Percentiles rank a stretch among this genome's conserved stretches.
Conservation (phyloP, 2,113 vertebrate genomes). For the Pantherophis guttatus region DNA sequence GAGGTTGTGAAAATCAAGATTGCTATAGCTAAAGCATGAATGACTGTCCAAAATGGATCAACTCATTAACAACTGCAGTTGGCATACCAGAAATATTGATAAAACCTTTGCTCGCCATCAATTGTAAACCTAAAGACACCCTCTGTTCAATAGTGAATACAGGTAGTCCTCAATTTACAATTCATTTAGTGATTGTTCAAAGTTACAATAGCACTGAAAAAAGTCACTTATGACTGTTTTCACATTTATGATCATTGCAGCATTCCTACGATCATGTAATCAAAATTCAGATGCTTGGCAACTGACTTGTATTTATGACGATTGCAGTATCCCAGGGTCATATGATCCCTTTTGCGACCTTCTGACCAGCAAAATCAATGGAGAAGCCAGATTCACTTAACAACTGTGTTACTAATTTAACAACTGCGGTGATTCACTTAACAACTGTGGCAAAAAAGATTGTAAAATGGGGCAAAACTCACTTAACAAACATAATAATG, state of each 20-base stretch:
- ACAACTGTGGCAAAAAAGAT: neutral
- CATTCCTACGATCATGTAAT: neutral
- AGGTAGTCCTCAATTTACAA: neutral
- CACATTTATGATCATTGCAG: neutral
- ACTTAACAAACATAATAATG: neutral
- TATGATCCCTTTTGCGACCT: neutral
- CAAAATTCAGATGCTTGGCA: neutral
- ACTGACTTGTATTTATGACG: neutral
- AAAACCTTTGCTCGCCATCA: neutral
- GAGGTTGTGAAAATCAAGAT: neutral
- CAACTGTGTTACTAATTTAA: neutral
- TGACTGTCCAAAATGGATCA: neutral
- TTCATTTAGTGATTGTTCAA: neutral
- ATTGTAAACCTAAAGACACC: neutral
- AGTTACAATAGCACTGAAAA: neutral
- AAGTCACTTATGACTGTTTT: neutral
- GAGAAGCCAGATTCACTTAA: neutral
- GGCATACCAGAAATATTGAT: neutral
- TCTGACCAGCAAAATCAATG: neutral
- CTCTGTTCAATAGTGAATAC: neutral
- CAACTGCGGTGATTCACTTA: neutral
- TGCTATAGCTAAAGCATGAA: neutral
- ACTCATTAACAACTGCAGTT: neutral
- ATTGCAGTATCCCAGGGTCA: neutral
- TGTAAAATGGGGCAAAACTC: neutral